A percentile compares a stretch with the other conserved stretches of the same genome.
phyloP scores from a whole-genome alignment of 2,113 vertebrate genomes.

The Theristicus caerulescens region DNA sequence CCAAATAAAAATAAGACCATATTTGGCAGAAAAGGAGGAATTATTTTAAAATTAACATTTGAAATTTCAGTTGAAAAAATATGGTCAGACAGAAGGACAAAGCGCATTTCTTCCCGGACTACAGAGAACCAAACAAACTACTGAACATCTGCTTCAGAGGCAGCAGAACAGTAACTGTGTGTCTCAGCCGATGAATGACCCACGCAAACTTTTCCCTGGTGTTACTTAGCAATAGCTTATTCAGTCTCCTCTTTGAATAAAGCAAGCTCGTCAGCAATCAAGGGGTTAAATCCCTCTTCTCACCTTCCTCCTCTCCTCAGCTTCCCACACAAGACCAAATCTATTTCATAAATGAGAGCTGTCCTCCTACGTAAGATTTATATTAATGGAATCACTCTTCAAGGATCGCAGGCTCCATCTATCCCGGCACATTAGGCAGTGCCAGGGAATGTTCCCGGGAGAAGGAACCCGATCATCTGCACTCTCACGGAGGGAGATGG shows the following conservation, averaged over 20 bases:
- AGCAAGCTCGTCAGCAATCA: not conserved
- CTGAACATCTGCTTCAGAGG: not conserved
- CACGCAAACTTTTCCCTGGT: not conserved
- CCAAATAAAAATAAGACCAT: not conserved
- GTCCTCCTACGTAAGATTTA: constrained; percentile 50
- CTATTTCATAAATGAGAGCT: constrained; percentile 59
- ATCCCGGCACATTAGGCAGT: not conserved
- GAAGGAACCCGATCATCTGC: not conserved
- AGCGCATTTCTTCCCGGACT: not conserved
- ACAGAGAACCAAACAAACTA: not conserved
- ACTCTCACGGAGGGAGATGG: accelerated
- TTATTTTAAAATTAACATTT: not conserved
- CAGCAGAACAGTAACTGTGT: not conserved
- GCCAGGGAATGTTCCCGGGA: not conserved
- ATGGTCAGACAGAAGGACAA: not conserved
- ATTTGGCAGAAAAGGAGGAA: not conserved
- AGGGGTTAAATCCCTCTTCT: constrained; percentile 22
- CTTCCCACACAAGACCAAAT: constrained; percentile 50
- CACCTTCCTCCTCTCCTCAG: constrained; percentile 39
- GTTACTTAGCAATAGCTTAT: not conserved
- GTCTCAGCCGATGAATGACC: not conserved
- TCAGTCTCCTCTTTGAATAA: not conserved
- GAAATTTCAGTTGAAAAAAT: not conserved
- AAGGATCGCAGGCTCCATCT: constrained; percentile 19
- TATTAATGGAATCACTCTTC: constrained; percentile 37